Evolutionary conservation across 2,113 vertebrate species (phyloP).

Genomic region (Petroica traversi): DNA sequence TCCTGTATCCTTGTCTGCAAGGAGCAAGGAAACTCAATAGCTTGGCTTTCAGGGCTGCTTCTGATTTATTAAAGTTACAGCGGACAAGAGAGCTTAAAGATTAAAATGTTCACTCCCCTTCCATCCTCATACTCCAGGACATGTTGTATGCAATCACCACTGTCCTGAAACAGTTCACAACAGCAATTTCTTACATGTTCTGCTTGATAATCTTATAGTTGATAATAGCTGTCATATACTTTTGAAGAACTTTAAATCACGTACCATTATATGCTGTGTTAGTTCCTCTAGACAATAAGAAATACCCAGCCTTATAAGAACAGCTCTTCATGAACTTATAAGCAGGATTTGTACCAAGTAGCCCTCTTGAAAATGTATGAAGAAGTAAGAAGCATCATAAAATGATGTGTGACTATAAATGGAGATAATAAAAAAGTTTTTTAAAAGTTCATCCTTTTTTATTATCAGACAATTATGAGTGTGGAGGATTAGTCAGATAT

Average conservation of each 20-base stretch:
- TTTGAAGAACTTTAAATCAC: background rate
- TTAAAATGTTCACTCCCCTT: background rate
- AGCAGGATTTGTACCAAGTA: background rate
- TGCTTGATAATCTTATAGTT: background rate
- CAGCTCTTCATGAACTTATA: background rate
- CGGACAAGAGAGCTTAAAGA: background rate
- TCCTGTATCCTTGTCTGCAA: background rate
- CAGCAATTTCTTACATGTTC: background rate
- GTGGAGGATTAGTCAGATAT: slow-evolving; percentile 21
- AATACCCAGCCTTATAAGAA: background rate
- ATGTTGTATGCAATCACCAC: background rate
- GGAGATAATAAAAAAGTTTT: slow-evolving; percentile 4
- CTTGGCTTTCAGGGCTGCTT: background rate
- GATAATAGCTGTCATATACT: background rate
- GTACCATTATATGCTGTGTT: background rate
- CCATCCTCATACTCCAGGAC: background rate
- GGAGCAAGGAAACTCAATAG: background rate
- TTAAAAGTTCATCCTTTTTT: slow-evolving; percentile 13
- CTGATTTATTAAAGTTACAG: background rate
- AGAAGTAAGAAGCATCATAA: background rate
- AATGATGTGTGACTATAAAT: background rate
- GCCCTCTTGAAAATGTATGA: background rate
- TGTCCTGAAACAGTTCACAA: background rate
- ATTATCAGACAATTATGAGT: slow-evolving; percentile 32
- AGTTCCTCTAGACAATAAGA: background rate